Conservation (phyloP, 2,888 invertebrate species). For the Horisme vitalbata region DNA sequence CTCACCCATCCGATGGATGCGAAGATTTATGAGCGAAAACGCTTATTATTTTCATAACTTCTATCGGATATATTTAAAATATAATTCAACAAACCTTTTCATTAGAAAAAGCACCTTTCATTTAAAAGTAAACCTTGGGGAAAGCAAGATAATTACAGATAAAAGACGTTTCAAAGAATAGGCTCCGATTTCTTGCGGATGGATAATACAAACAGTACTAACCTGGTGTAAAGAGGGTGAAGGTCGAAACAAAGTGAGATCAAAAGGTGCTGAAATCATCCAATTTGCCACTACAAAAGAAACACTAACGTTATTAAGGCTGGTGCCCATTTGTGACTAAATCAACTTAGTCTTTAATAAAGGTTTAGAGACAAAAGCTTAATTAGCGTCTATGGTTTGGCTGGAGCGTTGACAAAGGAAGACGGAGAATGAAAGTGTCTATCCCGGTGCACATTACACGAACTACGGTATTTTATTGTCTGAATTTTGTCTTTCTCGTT, state of each 20-base stretch:
- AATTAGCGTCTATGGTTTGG: constrained; percentile 4
- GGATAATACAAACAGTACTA: neutral
- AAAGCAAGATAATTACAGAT: neutral
- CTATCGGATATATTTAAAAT: neutral
- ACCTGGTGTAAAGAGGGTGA: neutral
- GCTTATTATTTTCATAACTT: neutral
- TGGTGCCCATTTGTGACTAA: neutral
- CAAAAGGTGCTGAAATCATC: constrained; percentile 5
- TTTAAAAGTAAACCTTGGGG: neutral
- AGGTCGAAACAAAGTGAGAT: neutral
- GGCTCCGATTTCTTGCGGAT: neutral
- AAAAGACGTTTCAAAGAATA: neutral
- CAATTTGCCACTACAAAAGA: constrained; percentile 8
- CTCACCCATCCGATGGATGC: constrained; percentile 8
- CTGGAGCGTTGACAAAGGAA: neutral
- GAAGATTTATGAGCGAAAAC: constrained; percentile 9
- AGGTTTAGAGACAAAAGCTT: constrained; percentile 4
- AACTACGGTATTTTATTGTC: no score
- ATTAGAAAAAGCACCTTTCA: neutral
- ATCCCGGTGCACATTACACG: no score
- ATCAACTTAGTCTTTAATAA: constrained; percentile 1
- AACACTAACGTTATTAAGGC: neutral
- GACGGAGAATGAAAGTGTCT: no score
- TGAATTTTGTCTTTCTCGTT: no score
- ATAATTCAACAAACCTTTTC: neutral